Evolutionary conservation across 2,113 vertebrate species (phyloP).

Genomic region (Pundamilia nyererei): DNA sequence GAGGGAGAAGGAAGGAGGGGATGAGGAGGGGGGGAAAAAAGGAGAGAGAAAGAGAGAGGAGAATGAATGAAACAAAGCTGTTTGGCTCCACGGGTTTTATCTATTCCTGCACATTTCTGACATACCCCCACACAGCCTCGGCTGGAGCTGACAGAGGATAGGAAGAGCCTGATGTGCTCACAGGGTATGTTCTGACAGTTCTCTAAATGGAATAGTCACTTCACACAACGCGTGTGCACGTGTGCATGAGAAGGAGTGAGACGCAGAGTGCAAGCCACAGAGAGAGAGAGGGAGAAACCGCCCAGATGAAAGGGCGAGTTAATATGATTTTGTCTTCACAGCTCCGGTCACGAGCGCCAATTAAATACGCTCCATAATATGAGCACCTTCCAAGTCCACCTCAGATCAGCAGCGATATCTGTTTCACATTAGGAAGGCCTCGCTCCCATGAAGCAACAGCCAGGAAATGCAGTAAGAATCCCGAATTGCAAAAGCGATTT

Average conservation of each 20-base stretch:
- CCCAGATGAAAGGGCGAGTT: slow-evolving; percentile 50
- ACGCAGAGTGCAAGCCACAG: neutral
- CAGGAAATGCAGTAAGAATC: neutral
- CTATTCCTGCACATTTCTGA: slow-evolving; percentile 69
- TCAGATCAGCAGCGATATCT: slow-evolving; percentile 40
- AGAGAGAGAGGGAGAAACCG: neutral
- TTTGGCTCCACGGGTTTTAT: slow-evolving; percentile 65
- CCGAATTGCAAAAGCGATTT: neutral
- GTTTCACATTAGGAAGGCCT: slow-evolving; percentile 16
- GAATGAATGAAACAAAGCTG: slow-evolving; percentile 72
- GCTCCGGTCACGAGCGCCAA: slow-evolving; percentile 32
- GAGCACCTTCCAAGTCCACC: slow-evolving; percentile 27
- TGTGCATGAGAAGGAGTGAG: slow-evolving; percentile 32
- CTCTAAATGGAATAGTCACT: slow-evolving; percentile 69
- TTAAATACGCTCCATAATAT: slow-evolving; percentile 44
- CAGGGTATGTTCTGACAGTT: slow-evolving; percentile 69
- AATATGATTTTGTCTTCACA: slow-evolving; percentile 61
- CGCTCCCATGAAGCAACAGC: neutral
- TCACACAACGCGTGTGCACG: slow-evolving; percentile 47
- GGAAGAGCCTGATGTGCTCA: slow-evolving; percentile 67
- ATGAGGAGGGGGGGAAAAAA: neutral
- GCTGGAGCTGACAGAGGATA: slow-evolving; percentile 66
- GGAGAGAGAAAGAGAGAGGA: slow-evolving; percentile 40
- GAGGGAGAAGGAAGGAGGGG: slow-evolving; percentile 12
- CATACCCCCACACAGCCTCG: slow-evolving; percentile 65